Evolutionary conservation across 2,113 vertebrate species (phyloP).

Genomic region (Collichthys lucidus): DNA sequence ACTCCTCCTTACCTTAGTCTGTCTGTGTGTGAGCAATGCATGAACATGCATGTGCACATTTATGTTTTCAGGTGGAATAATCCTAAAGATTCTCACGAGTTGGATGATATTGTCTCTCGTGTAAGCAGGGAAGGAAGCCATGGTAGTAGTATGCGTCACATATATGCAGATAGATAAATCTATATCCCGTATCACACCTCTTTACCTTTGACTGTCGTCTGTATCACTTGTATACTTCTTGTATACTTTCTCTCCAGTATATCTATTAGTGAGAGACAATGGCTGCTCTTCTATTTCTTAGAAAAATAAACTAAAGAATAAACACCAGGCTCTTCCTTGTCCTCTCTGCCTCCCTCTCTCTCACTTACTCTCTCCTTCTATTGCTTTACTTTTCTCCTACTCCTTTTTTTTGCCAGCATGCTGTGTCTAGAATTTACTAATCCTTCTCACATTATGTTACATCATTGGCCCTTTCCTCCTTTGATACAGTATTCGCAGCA

Average conservation of each 20-base stretch:
- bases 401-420: constrained; percentile 16
- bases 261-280: constrained; percentile 3
- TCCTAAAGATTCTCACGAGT: not conserved
- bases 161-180: not conserved
- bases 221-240: not conserved
- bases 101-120: not conserved
- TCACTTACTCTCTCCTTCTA: not conserved
- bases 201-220: constrained; percentile 3
- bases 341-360: not conserved
- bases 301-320: not conserved
- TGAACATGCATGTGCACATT: not conserved
- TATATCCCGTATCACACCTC: not conserved
- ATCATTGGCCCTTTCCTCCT: constrained; percentile 14
- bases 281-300: not conserved
- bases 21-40: not conserved
- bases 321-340: not conserved
- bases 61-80: not conserved
- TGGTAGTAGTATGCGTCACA: too few species aligned
- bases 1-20: constrained; percentile 12
- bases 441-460: constrained; percentile 46
- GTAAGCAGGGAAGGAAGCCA: not conserved
- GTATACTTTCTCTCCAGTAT: not conserved
- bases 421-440: constrained; percentile 36
- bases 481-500: constrained; percentile 2
- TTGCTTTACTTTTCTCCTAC: not conserved